These are phyloP conservation scores for Chalcosyrphus nemorum DNA, from an alignment of 2,888 invertebrate species.

Conservation along the genomic window DNA sequence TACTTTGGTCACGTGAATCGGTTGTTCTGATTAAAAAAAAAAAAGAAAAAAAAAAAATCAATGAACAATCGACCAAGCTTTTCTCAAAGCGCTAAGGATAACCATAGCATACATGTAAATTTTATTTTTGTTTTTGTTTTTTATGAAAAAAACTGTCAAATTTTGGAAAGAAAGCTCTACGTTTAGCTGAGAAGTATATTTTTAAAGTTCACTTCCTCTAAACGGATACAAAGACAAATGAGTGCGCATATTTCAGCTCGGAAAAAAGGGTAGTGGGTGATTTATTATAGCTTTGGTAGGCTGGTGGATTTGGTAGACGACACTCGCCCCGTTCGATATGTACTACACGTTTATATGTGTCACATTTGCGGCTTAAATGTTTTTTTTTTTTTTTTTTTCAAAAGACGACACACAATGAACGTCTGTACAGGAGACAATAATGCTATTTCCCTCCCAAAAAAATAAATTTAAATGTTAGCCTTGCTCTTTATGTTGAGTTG, in stretches of 20 bases:
- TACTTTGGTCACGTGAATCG: slow-evolving; percentile 41
- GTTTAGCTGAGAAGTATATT: background rate
- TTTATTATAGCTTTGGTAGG: background rate
- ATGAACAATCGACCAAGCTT: slow-evolving; percentile 45
- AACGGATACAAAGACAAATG: background rate
- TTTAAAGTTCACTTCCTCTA: background rate
- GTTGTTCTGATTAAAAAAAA: slow-evolving; percentile 23
- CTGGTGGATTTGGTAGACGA: background rate
- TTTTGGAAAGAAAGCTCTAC: too few species aligned
- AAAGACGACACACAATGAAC: slow-evolving; percentile 17
- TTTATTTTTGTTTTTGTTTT: too few species aligned
- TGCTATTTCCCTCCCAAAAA: background rate
- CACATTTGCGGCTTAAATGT: slow-evolving; percentile 50
- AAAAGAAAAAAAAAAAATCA: slow-evolving; percentile 34
- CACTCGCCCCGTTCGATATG: too few species aligned
- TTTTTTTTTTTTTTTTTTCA: too few species aligned
- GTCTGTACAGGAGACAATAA: slow-evolving; percentile 37
- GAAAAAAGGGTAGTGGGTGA: slow-evolving; percentile 20
- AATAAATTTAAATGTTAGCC: background rate
- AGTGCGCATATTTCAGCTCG: background rate
- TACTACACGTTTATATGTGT: slow-evolving; percentile 32
- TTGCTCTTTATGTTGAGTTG: background rate
- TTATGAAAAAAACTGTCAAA: background rate
- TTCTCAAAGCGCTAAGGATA: background rate
- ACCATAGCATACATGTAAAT: too few species aligned